Percentiles rank a stretch among this genome's conserved stretches.
Evolutionary conservation across 2,797 vertebrate genomes (phyloP).

Genomic region (Phrynocephalus vlangalii): DNA sequence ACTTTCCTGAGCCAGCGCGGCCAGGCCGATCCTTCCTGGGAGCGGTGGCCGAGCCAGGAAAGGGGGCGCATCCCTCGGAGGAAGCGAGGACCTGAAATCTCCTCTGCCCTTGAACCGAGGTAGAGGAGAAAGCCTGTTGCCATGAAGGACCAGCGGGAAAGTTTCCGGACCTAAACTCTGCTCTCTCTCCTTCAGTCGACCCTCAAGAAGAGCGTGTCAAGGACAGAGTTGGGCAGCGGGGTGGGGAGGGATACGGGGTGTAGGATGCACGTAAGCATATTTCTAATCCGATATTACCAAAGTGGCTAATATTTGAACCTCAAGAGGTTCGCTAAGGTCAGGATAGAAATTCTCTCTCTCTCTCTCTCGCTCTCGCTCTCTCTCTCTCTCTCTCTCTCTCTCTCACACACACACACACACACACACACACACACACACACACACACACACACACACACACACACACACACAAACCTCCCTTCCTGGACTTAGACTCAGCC

Average conservation of each 20-base stretch:
- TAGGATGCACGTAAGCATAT: not conserved
- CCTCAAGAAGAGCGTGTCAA: not conserved
- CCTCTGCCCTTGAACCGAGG: not conserved
- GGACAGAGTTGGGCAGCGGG: not conserved
- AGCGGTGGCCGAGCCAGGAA: no score
- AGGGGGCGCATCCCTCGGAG: not conserved
- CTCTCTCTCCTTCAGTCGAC: no score
- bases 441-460: not conserved
- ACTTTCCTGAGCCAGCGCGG: not conserved
- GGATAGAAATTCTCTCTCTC: not conserved
- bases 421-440: no score
- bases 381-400: not conserved
- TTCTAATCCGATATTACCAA: constrained; percentile 38
- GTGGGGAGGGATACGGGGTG: no score
- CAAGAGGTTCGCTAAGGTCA: constrained; percentile 30
- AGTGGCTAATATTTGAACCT: constrained; percentile 51
- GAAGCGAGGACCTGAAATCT: no score
- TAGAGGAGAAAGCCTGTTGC: not conserved
- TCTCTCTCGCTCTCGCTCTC: no score
- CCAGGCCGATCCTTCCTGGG: not conserved
- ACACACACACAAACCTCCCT: not conserved
- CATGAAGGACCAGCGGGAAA: not conserved
- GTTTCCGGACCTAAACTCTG: no score
- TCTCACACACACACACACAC: not conserved
- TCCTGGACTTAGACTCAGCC: not conserved